Evolutionary conservation across 1,140 invertebrate genomes (phyloP).

Genomic region (Lamellibrachia luymesi): DNA sequence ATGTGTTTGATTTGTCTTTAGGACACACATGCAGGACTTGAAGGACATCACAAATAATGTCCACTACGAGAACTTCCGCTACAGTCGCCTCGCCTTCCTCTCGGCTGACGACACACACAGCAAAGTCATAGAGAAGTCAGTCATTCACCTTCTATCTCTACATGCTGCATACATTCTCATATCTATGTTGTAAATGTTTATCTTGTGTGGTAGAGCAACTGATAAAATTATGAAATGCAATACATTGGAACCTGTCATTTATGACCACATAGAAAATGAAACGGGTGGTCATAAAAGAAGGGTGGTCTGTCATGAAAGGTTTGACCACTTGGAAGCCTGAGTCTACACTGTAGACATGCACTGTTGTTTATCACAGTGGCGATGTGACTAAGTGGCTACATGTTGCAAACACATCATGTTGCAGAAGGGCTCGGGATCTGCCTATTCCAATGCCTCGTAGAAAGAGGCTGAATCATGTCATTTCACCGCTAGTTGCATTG

Average conservation of each 20-base stretch:
- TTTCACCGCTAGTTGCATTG: not conserved
- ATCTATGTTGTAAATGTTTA: no score
- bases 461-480: not conserved
- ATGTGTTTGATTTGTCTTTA: slow-evolving; percentile 51
- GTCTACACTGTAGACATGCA: no score
- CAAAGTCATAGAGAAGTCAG: not conserved
- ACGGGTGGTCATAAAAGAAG: no score
- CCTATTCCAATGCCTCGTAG: not conserved
- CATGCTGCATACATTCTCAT: no score
- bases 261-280: no score
- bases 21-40: slow-evolving; percentile 57
- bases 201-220: no score
- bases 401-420: not conserved
- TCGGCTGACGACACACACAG: slow-evolving; percentile 48
- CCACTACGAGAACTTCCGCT: slow-evolving; percentile 57
- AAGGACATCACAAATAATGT: slow-evolving; percentile 58
- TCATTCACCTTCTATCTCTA: not conserved
- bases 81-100: slow-evolving; percentile 52
- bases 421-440: not conserved
- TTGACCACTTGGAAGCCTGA: no score
- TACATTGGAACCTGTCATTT: no score
- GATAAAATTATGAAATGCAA: no score
- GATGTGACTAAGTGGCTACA: not conserved
- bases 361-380: no score
- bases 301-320: no score